phyloP scores from a whole-genome alignment of 2,888 invertebrate species.

The Lordiphosa andalusiaca region DNA sequence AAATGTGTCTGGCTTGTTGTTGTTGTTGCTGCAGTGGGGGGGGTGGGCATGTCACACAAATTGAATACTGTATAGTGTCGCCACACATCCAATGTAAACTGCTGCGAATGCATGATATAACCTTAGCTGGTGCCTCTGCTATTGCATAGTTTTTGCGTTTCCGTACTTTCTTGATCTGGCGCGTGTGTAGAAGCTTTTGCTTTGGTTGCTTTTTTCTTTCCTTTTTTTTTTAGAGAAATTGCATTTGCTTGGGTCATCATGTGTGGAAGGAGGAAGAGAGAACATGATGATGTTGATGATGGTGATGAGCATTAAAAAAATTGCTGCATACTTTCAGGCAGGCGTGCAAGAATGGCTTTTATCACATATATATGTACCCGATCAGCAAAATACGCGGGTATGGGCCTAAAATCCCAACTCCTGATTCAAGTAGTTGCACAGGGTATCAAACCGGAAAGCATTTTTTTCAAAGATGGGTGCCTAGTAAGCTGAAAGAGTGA shows the following conservation, averaged over 20 bases:
- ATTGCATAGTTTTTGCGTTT: constrained; percentile 27
- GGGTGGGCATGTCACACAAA: constrained; percentile 24
- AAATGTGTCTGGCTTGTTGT: background rate
- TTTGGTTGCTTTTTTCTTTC: constrained; percentile 16
- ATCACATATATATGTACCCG: background rate
- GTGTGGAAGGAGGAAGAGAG: background rate
- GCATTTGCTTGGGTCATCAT: no score
- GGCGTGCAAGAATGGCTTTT: constrained; percentile 2
- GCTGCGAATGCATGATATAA: constrained; percentile 28
- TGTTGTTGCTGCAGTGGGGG: no score
- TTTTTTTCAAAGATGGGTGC: no score
- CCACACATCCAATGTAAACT: constrained; percentile 27
- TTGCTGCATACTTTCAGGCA: constrained; percentile 20
- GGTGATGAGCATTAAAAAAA: background rate
- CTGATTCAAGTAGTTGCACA: background rate
- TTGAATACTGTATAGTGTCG: constrained; percentile 21
- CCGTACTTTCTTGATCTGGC: constrained; percentile 21
- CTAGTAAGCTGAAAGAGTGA: no score
- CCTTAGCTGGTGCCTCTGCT: constrained; percentile 9
- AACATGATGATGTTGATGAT: background rate
- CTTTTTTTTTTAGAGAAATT: no score
- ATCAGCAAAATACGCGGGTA: constrained; percentile 1
- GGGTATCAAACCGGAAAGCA: no score
- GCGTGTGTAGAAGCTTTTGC: constrained; percentile 8
- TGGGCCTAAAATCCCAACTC: background rate